phyloP scores from a whole-genome alignment of 2,888 invertebrate genomes.

The Pyrgus malvae region DNA sequence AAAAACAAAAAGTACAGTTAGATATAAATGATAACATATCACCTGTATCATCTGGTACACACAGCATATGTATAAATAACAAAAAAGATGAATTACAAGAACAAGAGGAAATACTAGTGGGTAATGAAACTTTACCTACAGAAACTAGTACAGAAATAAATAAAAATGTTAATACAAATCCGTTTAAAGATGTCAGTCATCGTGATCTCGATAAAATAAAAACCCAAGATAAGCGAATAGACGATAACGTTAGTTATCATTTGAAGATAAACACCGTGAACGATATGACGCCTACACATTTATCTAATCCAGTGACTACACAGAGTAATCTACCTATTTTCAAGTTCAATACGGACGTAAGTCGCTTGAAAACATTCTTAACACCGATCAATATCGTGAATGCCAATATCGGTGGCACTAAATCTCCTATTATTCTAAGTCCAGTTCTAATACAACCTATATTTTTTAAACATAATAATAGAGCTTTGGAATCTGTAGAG shows the following conservation, averaged over 20 bases:
- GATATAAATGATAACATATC: conserved; percentile 16
- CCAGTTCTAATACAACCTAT: conserved; percentile 67
- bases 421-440: conserved; percentile 63
- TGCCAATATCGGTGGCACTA: conserved; percentile 41
- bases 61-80: not conserved
- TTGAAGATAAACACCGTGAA: conserved; percentile 66
- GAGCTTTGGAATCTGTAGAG: conserved; percentile 31
- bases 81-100: too few relatives aligned
- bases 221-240: conserved; percentile 40
- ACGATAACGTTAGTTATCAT: conserved; percentile 66
- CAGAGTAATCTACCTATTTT: conserved; percentile 37
- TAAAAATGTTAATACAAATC: conserved; percentile 8
- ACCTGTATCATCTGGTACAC: not conserved
- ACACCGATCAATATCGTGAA: conserved; percentile 58
- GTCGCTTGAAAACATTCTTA: conserved; percentile 52
- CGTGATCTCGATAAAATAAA: conserved; percentile 22
- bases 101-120: not conserved
- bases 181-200: conserved; percentile 6
- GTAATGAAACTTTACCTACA: not conserved
- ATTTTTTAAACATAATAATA: conserved; percentile 48
- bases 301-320: conserved; percentile 36
- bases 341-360: conserved; percentile 37
- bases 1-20: conserved; percentile 4
- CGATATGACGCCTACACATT: conserved; percentile 45
- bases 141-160: not conserved